Evolutionary conservation across 1,140 invertebrate genomes (phyloP), one percentile per base, ranked within the genome.

Genomic region (Aphelenchoides avenae): DNA sequence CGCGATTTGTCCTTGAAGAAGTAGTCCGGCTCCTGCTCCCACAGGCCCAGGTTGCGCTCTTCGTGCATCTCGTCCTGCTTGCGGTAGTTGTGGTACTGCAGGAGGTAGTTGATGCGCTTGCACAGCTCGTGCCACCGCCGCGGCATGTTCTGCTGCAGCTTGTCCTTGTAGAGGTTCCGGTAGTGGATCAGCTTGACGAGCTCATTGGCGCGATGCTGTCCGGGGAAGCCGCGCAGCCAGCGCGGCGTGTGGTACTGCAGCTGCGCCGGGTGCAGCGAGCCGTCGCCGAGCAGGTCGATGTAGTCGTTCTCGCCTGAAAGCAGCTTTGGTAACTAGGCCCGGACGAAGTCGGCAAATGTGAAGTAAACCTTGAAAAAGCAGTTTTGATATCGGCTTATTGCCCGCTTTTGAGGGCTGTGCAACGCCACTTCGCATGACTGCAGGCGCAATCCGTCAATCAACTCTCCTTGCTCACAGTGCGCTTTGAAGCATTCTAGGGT

Each of bases 201-300:
- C 40, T 75, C 73, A 48, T 70, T 75, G 3, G 73, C 73, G 34
- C 53, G 54, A 42, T 75, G 72, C 39, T 76, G 60, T 9, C 73
- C 73, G n/a, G 73, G 73, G 55, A 75, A 75, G 4, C 73, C 73
- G 20, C 73, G 58, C 9, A 75, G 64, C 73, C 73, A 75, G 11
- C 52, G 33, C n/a, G 73, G 73, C 22, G 67, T 63, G 52, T 75
- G 73, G 44, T 77, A 75, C 40, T 68, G 64, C 9, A 75, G 56
- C 39, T 76, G 73, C 30, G 73, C 75, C n/a, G 73, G 73, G 57
- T 77, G 75, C 7, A 76, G 46, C 15, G 46, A 47, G 3, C 51
- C 18, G 29, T 66, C 37, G 5, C 68, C 52, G 7, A 75, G 52
- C 41, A 75, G 34, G 52, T 75, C 73, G 39, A 75, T 75, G 50